Percentiles rank a stretch among this genome's conserved stretches.
These are phyloP conservation scores for Trachurus trachurus DNA, from an alignment of 2,797 vertebrate genomes.

Conservation along the genomic window DNA sequence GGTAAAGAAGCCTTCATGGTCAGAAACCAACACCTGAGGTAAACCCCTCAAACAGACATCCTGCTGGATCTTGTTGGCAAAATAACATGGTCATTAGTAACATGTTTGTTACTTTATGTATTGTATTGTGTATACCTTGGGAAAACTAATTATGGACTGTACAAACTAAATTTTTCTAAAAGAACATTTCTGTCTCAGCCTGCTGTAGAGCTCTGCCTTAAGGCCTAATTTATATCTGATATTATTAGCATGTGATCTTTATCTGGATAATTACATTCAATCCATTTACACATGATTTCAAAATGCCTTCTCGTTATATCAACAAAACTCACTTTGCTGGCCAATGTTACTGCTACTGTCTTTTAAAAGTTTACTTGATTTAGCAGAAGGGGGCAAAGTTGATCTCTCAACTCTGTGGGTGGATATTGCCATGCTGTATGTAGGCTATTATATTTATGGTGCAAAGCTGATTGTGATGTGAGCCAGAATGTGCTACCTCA, in stretches of 20 bases:
- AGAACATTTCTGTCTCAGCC: too few relatives aligned
- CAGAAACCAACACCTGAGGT: neutral
- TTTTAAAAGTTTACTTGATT: neutral
- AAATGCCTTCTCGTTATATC: neutral
- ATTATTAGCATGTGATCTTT: neutral
- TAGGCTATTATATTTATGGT: neutral
- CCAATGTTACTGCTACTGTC: neutral
- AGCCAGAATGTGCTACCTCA: neutral
- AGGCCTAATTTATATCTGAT: neutral
- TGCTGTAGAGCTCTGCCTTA: neutral
- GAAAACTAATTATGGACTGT: too few relatives aligned
- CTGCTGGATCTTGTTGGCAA: too few relatives aligned
- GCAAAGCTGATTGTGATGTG: neutral
- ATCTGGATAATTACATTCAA: neutral
- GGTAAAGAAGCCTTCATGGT: neutral
- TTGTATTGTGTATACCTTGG: too few relatives aligned
- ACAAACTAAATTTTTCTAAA: too few relatives aligned
- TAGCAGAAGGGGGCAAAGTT: neutral
- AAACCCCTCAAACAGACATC: too few relatives aligned
- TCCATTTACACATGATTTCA: too few relatives aligned
- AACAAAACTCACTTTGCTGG: neutral
- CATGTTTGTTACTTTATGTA: too few relatives aligned
- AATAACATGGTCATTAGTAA: too few relatives aligned
- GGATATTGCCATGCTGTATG: neutral
- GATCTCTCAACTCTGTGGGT: neutral